These are phyloP conservation scores for Hypothenemus hampei DNA, from an alignment of 1,140 invertebrate genomes.

Conservation along the genomic window DNA sequence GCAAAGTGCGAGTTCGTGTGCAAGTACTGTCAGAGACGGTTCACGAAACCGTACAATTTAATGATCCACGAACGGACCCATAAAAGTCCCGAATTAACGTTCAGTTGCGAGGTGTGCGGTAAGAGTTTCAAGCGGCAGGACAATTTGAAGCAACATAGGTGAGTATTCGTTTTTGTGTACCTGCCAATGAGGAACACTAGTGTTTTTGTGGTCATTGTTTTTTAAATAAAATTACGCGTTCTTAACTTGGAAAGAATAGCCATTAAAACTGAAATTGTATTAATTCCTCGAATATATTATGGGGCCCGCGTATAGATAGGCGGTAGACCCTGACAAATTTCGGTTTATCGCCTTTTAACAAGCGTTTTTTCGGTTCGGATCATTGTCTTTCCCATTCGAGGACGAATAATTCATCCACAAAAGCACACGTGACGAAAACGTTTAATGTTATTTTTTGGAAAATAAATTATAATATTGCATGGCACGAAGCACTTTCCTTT, in stretches of 20 bases:
- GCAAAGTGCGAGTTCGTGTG: constrained; percentile 98
- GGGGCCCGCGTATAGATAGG: constrained; percentile 34
- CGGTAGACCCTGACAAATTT: constrained; percentile 39
- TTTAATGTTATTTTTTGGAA: too few species aligned
- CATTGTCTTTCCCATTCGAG: too few species aligned
- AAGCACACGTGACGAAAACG: background rate
- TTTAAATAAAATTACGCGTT: background rate
- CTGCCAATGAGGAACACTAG: too few species aligned
- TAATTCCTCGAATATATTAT: constrained; percentile 32
- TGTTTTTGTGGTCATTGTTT: constrained; percentile 1
- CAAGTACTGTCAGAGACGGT: constrained; percentile 96
- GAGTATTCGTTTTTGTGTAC: constrained; percentile 40
- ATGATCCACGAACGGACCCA: constrained; percentile 99
- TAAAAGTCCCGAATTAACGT: constrained; percentile 94
- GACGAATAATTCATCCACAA: background rate
- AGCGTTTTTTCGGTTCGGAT: background rate
- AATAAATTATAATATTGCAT: constrained; percentile 21
- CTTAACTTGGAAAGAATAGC: constrained; percentile 28
- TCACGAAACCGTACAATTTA: constrained; percentile 99
- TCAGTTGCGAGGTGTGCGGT: constrained; percentile 97
- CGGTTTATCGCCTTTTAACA: constrained; percentile 31
- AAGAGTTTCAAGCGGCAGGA: constrained; percentile 98
- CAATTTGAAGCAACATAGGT: constrained; percentile 94
- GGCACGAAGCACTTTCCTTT: constrained; percentile 23
- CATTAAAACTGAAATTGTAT: too few species aligned